Evolutionary conservation across 2,113 vertebrate genomes (phyloP), one percentile per base, ranked within the genome.

Genomic region (Zootoca vivipara): DNA sequence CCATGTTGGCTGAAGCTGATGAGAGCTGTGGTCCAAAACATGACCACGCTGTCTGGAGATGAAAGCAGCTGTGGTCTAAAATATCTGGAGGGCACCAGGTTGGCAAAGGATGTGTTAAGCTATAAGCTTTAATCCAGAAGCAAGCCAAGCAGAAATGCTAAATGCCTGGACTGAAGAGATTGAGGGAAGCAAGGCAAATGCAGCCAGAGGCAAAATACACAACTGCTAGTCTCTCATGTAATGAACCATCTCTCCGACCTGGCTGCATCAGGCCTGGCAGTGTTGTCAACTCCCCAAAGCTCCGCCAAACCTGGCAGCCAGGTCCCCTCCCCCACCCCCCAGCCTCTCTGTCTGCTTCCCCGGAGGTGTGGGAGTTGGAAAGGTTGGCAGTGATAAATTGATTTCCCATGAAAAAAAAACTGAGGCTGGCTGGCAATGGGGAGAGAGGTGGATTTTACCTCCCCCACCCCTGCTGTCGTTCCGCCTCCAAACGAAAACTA

Each of bases 361-460:
- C 7, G 62, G 6, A 35, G 42, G 33, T 7, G 0, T 0, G 1
- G 35, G 58, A 64, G n/a, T 46, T 10, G 75, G 42, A 22, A 42
- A 15, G 78, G 22, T 4, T 7, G 42, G 33, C 3, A 88, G 33
- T 30, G 69, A 33, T 10, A 69, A 35, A 62, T 9, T 0, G 0
- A 30, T 62, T 62, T 82, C 74, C 52, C 90, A 64, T 38, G 9
- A 85, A 28, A 75, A 62, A 85, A 69, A 42, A 5, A 7, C 8
- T 8, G 35, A 13, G 20, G 72, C n/a, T 6, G 13, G n/a, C 28
- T 58, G 2, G 88, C 24, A 24, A 18, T 16, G 38, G 58, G 28
- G 35, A 20, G 16, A 16, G 16, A 73, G n/a, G 5, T 0, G 0
- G 84, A 75, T 58, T 28, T 40, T 78, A 40, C 0, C 5, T 0